Base-by-base conservation (phyloP, 2,888 invertebrate genomes). In the Smittia sp. region DNA sequence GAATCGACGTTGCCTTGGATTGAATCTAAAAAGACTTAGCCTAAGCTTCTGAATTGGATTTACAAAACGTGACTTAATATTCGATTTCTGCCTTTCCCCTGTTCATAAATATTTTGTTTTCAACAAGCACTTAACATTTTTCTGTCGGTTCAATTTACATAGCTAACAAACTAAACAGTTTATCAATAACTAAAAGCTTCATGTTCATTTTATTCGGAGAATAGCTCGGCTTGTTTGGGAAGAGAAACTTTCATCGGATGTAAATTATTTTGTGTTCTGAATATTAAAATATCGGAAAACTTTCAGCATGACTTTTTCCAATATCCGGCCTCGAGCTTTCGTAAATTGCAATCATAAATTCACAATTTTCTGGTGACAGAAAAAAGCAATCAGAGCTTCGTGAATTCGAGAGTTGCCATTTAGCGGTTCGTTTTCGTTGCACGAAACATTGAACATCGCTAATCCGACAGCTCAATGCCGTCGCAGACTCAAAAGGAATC, bases 191-290 rank as follows among this genome's bases (percentile, higher is more conserved):
- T 11, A n/a, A 46, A 46, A 46, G n/a, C 32, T n/a, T 46, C n/a
- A 3, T 15, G n/a, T 46, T 46, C 46, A 46, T n/a, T 46, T 46
- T 46, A 46, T 46, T 46, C 46, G 15, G 15, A 11, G 13, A 46
- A 46, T 46, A 11, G 13, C 46, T 46, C 13, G 46, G 46, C 3
- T n/a, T 2, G 46, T 46, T 46, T 46, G n/a, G 46, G 46, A 46
- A 15, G 46, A 46, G 58, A 27, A 63, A 63, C 25, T 15, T 58
- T 63, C 15, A 27, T n/a, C 63, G 63, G 63, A 63, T 63, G 63
- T 63, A 20, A 63, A 63, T 63, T 63, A 63, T 20, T 20, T 27
- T 63, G 22, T 63, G 63, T 15, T 20, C 27, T 63, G 63, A 63
- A 63, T 63, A 63, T 27, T 63, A 63, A 63, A 63, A 63, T 25